phyloP scores from a whole-genome alignment of 2,113 vertebrate species.

The Salminus brasiliensis region DNA sequence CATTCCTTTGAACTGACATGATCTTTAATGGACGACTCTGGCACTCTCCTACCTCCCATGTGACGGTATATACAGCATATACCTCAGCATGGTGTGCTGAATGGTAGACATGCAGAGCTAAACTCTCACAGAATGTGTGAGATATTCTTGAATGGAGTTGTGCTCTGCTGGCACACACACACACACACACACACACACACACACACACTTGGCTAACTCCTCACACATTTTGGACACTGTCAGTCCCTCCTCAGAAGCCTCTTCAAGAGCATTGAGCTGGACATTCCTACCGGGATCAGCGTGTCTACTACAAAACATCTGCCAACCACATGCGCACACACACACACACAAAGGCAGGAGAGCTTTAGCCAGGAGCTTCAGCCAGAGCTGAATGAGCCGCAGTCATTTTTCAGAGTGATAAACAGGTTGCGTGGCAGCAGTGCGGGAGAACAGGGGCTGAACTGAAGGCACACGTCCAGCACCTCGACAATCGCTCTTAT shows the following conservation, averaged over 20 bases:
- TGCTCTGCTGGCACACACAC: neutral
- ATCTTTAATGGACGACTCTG: too few species aligned
- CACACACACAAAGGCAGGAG: neutral
- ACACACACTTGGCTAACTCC: constrained; percentile 1
- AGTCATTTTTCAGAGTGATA: constrained; percentile 42
- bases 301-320: neutral
- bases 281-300: constrained; percentile 18
- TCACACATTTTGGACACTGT: neutral
- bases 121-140: neutral
- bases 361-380: neutral
- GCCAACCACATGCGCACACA: neutral
- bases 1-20: too few species aligned
- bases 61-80: too few species aligned
- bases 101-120: neutral
- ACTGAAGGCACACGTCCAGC: constrained; percentile 14
- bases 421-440: neutral
- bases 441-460: neutral
- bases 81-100: too few species aligned
- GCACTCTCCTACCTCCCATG: too few species aligned
- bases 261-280: neutral
- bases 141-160: neutral
- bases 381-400: constrained; percentile 22
- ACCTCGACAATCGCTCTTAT: constrained; percentile 32
- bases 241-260: neutral
- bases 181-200: too few species aligned